These are phyloP conservation scores for Perca flavescens DNA, from an alignment of 2,113 vertebrate genomes.

Conservation along the genomic window DNA sequence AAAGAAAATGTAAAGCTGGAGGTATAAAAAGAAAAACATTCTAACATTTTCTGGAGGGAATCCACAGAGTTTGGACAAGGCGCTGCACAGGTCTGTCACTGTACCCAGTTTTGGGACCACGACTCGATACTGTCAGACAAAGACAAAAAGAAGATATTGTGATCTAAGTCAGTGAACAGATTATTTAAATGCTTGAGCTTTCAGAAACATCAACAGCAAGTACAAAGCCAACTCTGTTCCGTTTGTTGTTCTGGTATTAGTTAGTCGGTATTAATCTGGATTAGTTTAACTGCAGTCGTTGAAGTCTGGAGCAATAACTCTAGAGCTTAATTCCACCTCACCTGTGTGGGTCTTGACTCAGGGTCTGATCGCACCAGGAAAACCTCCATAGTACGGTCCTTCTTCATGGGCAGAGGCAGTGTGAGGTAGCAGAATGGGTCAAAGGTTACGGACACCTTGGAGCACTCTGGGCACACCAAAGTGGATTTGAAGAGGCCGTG, in stretches of 20 bases:
- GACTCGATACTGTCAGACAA: slow-evolving; percentile 87
- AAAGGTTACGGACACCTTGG: slow-evolving; percentile 93
- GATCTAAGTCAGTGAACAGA: not conserved
- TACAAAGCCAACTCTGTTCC: not conserved
- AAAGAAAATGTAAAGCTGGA: not conserved
- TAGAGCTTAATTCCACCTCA: slow-evolving; percentile 68
- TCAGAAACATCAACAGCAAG: not conserved
- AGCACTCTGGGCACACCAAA: slow-evolving; percentile 91
- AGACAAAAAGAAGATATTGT: slow-evolving; percentile 8
- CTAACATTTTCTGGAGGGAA: slow-evolving; percentile 92
- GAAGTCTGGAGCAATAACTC: not conserved
- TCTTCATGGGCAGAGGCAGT: slow-evolving; percentile 92
- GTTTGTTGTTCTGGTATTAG: no score
- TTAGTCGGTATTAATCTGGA: not conserved
- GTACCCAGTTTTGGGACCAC: slow-evolving; percentile 93
- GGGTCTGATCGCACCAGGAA: slow-evolving; percentile 91
- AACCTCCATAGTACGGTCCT: slow-evolving; percentile 91
- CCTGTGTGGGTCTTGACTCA: slow-evolving; percentile 91
- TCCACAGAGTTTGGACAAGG: slow-evolving; percentile 90
- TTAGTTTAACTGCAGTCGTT: not conserved
- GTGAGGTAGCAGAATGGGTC: slow-evolving; percentile 96
- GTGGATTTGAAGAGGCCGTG: slow-evolving; percentile 95
- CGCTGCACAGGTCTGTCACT: slow-evolving; percentile 91
- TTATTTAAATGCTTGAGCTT: not conserved
- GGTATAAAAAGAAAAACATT: not conserved